A percentile compares a stretch with the other conserved stretches of the same genome.
Conservation (phyloP, 2,797 vertebrate genomes). For the Propithecus perrieri region DNA sequence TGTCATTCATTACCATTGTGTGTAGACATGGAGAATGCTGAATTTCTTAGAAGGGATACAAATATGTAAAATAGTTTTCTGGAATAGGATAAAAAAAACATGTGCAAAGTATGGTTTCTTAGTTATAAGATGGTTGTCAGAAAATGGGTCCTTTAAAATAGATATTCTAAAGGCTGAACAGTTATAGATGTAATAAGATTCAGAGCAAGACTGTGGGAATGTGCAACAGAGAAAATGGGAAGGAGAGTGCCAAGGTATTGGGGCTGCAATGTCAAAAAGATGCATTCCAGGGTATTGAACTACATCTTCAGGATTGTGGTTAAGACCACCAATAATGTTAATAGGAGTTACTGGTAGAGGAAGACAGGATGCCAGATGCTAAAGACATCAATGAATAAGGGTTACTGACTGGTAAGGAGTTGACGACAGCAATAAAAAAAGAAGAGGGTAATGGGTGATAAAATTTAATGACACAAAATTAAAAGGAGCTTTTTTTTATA, state of each 20-base stretch:
- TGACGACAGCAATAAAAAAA: not conserved
- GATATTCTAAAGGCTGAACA: not conserved
- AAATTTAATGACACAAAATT: not conserved
- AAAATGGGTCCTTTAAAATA: not conserved
- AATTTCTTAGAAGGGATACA: not conserved
- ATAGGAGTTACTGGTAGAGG: not conserved
- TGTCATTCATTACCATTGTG: not conserved
- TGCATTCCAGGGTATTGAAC: not conserved
- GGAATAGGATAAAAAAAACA: not conserved
- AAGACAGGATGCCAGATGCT: not conserved
- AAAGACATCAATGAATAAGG: not conserved
- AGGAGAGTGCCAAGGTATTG: accelerated
- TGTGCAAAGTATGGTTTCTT: not conserved
- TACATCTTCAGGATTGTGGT: not conserved
- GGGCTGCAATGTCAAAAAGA: not conserved
- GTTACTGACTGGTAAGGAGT: not conserved
- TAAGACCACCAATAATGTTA: not conserved
- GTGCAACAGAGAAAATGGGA: not conserved
- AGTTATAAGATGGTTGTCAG: not conserved
- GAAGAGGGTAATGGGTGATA: not conserved
- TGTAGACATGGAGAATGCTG: not conserved
- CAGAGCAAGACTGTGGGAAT: not conserved
- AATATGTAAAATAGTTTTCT: not conserved
- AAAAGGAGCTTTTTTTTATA: not conserved
- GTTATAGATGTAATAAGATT: not conserved